phyloP scores from a whole-genome alignment of 1,140 invertebrate genomes.

The Pomacea maculata region DNA sequence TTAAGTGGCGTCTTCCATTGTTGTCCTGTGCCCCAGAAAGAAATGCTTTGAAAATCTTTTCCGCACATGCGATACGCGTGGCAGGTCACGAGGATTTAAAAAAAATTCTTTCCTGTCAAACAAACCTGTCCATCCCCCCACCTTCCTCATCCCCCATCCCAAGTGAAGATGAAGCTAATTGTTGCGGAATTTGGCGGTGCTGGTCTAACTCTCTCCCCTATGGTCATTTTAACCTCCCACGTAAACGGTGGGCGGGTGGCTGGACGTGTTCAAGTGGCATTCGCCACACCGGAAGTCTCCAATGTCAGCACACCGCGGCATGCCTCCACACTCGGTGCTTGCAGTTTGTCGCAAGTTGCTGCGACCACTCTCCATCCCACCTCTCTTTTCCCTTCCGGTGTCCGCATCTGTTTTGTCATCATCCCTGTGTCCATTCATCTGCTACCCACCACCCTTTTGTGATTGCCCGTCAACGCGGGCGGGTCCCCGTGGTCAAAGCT shows the following conservation, averaged over 20 bases:
- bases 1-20: no score
- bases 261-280: slow-evolving; percentile 1
- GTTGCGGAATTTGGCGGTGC: slow-evolving; percentile 19
- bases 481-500: no score
- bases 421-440: neutral
- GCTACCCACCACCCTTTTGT: neutral
- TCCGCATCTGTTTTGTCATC: neutral
- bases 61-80: neutral
- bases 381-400: neutral
- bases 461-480: no score
- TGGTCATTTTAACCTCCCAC: slow-evolving; percentile 6
- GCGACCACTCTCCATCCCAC: neutral
- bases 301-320: slow-evolving; percentile 13
- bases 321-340: slow-evolving; percentile 1
- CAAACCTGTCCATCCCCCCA: neutral
- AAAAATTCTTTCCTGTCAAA: slow-evolving; percentile 11
- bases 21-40: no score
- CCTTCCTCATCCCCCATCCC: neutral
- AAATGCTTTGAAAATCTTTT: no score
- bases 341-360: no score
- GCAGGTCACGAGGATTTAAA: neutral
- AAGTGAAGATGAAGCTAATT: slow-evolving; percentile 12
- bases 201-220: slow-evolving; percentile 3
- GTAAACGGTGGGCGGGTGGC: slow-evolving; percentile 11
- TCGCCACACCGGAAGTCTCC: slow-evolving; percentile 3